phyloP scores from a whole-genome alignment of 2,113 vertebrate genomes.

The Morone saxatilis region DNA sequence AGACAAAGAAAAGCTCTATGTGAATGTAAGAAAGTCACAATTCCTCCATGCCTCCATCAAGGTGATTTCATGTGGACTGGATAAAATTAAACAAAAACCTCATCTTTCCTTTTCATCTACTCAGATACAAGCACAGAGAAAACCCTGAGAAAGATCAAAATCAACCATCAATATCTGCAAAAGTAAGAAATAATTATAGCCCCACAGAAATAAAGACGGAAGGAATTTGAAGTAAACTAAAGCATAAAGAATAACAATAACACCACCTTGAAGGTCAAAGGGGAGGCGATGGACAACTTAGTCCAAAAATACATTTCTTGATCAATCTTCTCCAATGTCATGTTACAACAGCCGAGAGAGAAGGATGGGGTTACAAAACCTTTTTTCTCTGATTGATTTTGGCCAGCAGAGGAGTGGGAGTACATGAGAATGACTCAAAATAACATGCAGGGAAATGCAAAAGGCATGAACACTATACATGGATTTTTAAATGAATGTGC shows the following conservation, averaged over 20 bases:
- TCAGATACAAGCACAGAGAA: not conserved
- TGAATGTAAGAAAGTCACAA: slow-evolving; percentile 9
- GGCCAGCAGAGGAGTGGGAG: slow-evolving; percentile 51
- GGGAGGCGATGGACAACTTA: slow-evolving; percentile 35
- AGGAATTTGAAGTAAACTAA: slow-evolving; percentile 13
- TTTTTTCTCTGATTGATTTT: slow-evolving; percentile 79
- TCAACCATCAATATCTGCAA: not conserved
- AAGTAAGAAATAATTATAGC: not conserved
- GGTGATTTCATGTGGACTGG: slow-evolving; percentile 22
- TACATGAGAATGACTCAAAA: slow-evolving; percentile 66
- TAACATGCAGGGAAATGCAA: slow-evolving; percentile 71
- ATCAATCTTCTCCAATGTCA: slow-evolving; percentile 83
- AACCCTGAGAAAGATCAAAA: not conserved
- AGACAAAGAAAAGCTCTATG: slow-evolving; percentile 15
- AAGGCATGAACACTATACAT: slow-evolving; percentile 11
- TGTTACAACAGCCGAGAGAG: slow-evolving; percentile 63
- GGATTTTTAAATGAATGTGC: slow-evolving; percentile 22
- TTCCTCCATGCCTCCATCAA: not conserved
- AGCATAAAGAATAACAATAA: slow-evolving; percentile 34
- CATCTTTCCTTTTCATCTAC: slow-evolving; percentile 8
- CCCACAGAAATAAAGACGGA: not conserved
- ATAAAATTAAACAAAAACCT: slow-evolving; percentile 31
- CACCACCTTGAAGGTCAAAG: slow-evolving; percentile 69
- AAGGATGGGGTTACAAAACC: slow-evolving; percentile 80
- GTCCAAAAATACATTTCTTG: slow-evolving; percentile 80